These are phyloP conservation scores for Pygoscelis antarcticus DNA, from an alignment of 2,113 vertebrate genomes.

Conservation along the genomic window DNA sequence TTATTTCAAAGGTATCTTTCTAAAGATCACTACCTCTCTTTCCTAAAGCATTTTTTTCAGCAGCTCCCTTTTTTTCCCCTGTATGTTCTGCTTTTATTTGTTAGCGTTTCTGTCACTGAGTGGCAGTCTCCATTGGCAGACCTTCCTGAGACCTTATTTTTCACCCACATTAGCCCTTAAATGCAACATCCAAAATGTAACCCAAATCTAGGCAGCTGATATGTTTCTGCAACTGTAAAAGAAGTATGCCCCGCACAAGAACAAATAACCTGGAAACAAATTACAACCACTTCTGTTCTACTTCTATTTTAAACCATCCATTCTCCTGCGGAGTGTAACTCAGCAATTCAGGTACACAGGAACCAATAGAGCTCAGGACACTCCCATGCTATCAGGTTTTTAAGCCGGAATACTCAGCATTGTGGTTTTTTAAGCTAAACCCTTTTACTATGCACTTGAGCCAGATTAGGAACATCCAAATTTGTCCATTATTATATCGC, in stretches of 20 bases:
- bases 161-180: background rate
- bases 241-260: background rate
- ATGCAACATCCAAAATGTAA: background rate
- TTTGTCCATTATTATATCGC: fast-evolving
- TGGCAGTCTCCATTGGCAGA: background rate
- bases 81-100: background rate
- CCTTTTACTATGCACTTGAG: background rate
- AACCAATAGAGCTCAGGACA: background rate
- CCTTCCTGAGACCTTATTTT: background rate
- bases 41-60: background rate
- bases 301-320: background rate
- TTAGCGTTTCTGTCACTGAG: background rate
- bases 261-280: background rate
- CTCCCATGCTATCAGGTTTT: background rate
- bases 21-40: background rate
- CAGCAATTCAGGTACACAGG: background rate
- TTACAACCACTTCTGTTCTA: background rate
- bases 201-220: background rate
- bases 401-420: background rate
- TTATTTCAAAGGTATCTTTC: background rate
- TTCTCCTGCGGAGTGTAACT: background rate
- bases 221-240: background rate
- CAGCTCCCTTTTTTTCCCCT: fast-evolving
- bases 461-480: background rate
- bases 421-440: background rate